Evolutionary conservation across 30 jellyfish, hydroid and myxozoan genomes (phyloP).

Genomic region (Calvadosia cruxmelitensis): DNA sequence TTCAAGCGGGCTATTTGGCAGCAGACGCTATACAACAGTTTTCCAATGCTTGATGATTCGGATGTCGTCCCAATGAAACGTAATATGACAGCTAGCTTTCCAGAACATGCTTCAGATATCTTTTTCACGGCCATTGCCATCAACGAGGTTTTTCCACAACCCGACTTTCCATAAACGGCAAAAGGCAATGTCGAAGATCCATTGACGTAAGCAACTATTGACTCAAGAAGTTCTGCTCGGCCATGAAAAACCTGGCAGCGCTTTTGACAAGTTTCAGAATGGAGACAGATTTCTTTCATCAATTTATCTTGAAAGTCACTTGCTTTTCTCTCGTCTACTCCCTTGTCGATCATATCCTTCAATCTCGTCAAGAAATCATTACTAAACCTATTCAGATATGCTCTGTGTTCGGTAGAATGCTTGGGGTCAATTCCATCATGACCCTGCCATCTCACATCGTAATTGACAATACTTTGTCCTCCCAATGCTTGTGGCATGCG

Average conservation of each 20-base stretch:
- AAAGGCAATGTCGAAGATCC: slow-evolving; percentile 6
- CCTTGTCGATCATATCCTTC: slow-evolving; percentile 52
- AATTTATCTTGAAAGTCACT: slow-evolving; percentile 35
- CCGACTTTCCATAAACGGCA: slow-evolving; percentile 73
- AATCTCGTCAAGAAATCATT: slow-evolving; percentile 42
- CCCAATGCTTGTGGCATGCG: slow-evolving; percentile 21
- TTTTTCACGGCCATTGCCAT: slow-evolving; percentile 68
- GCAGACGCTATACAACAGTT: slow-evolving; percentile 44
- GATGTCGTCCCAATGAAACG: slow-evolving; percentile 78
- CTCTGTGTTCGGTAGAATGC: slow-evolving; percentile 23
- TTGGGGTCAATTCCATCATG: slow-evolving; percentile 44
- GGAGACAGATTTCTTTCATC: slow-evolving; percentile 63
- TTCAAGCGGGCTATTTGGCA: slow-evolving; percentile 7
- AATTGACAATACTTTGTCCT: slow-evolving; percentile 18
- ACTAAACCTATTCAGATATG: slow-evolving; percentile 36
- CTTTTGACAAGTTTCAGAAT: slow-evolving; percentile 59
- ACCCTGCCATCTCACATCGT: slow-evolving; percentile 56
- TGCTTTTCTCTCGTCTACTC: slow-evolving; percentile 48
- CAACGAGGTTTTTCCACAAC: slow-evolving; percentile 79
- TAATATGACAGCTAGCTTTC: slow-evolving; percentile 21
- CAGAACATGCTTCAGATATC: slow-evolving; percentile 20
- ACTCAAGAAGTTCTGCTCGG: slow-evolving; percentile 42
- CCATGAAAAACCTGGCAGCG: slow-evolving; percentile 58
- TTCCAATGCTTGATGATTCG: slow-evolving; percentile 53
- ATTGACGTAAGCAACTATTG: slow-evolving; percentile 24